phyloP scores from a whole-genome alignment of 2,888 invertebrate genomes.

The Cactoblastis cactorum region DNA sequence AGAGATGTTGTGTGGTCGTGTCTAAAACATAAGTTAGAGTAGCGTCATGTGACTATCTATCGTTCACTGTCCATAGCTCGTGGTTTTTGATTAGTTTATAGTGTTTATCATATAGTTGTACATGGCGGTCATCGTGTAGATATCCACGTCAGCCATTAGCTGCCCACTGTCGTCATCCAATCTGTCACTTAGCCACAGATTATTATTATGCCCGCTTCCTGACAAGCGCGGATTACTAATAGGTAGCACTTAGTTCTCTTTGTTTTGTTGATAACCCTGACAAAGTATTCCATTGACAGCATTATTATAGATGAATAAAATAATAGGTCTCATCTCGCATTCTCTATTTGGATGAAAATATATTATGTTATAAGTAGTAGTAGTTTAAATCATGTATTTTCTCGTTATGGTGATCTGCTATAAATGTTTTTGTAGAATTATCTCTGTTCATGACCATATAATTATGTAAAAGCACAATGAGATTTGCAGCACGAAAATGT shows the following conservation, averaged over 20 bases:
- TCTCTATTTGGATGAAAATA: too few species aligned
- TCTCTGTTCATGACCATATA: background rate
- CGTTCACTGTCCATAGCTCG: too few species aligned
- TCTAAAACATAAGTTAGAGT: background rate
- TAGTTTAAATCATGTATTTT: background rate
- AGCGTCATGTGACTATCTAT: background rate
- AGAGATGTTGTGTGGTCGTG: background rate
- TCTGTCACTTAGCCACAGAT: background rate
- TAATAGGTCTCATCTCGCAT: background rate
- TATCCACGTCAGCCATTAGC: slow-evolving; percentile 16
- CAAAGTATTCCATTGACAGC: background rate
- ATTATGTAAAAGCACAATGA: background rate
- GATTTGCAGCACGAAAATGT: background rate
- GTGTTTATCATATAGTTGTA: background rate
- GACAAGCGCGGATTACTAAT: slow-evolving; percentile 13
- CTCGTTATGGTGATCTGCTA: background rate
- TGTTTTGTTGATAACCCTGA: background rate
- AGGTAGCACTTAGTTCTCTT: background rate
- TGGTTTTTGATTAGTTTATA: background rate
- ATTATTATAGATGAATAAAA: background rate
- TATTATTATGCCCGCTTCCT: background rate
- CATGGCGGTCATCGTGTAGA: background rate
- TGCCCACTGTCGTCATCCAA: slow-evolving; percentile 1
- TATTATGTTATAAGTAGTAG: too few species aligned
- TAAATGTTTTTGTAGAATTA: background rate